Base-by-base conservation (phyloP, 2,797 vertebrate species). In the Peromyscus melanophrys region DNA sequence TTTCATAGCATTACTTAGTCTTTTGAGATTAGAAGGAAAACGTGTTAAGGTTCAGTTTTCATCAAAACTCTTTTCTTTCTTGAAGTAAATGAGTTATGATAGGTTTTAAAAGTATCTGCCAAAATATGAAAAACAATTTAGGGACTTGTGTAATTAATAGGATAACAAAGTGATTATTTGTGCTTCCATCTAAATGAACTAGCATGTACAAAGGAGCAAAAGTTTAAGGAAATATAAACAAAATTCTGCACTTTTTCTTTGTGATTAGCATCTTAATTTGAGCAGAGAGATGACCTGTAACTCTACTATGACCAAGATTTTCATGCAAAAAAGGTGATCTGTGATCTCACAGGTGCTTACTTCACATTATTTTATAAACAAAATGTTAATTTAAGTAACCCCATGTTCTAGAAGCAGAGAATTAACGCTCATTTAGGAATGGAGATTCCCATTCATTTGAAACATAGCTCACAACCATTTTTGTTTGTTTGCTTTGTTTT, bases 11-110 rank as follows among this genome's bases (percentile, higher is more conserved):
- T 61, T 17, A 52, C 9, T 4, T 8, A 40, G 21, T 83, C 10
- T 86, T 29, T 96, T 92, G 14, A 55, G 9, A 55, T 63, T 89
- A 67, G 37, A 89, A 87, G 92, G 4, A 86, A 31, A 93, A 12
- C 75, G 69, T 37, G 14, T 76, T 87, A 67, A 94, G 89, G 10
- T 49, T 89, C 13, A 80, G 11, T 89, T 77, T 43, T 37, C 13
- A 46, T 37, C 0, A 46, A 73, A 61, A 69, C 34, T n/a, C 34
- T 37, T 65, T 81, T 90, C 57, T 57, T 40, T 63, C 31, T 17
- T 93, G 59, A 80, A 94, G 52, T 52, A 77, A 89, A 57, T 27
- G 78, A 10, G 4, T 69, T 78, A 90, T 76, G 31, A n/a, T 31
- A 90, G 9, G 2, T 43, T 90, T 83, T 82, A 27, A 85, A 92